phyloP scores from a whole-genome alignment of 1,140 invertebrate species.

The Drosophila kanapiae region DNA sequence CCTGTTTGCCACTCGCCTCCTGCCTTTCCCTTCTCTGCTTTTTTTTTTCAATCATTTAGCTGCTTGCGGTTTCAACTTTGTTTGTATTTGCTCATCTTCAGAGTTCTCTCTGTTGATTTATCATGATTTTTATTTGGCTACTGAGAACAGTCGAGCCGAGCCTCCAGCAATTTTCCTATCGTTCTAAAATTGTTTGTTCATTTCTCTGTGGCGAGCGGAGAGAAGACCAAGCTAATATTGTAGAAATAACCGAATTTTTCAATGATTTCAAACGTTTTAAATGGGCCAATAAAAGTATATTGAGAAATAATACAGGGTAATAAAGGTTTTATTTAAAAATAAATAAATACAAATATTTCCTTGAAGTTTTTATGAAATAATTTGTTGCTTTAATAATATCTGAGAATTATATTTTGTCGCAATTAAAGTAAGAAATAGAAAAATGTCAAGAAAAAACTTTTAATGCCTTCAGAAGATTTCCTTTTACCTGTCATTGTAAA shows the following conservation, averaged over 20 bases:
- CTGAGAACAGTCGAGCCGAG: slow-evolving; percentile 44
- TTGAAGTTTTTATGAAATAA: not conserved
- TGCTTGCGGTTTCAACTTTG: slow-evolving; percentile 68
- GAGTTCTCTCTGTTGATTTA: slow-evolving; percentile 71
- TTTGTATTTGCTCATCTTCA: slow-evolving; percentile 71
- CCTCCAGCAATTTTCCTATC: slow-evolving; percentile 35
- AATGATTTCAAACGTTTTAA: not conserved
- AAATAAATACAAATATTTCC: not conserved
- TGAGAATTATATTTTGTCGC: too few species aligned
- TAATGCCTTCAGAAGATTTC: too few species aligned
- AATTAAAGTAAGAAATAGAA: too few species aligned
- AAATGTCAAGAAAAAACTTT: too few species aligned
- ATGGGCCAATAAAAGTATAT: too few species aligned
- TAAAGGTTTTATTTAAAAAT: not conserved
- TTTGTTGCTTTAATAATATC: not conserved
- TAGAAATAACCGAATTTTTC: slow-evolving; percentile 5
- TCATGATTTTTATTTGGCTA: slow-evolving; percentile 78
- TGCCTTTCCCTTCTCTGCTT: slow-evolving; percentile 13
- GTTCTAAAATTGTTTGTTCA: slow-evolving; percentile 56
- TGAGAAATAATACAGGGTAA: not conserved
- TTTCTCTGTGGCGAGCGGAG: slow-evolving; percentile 43
- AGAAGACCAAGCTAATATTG: slow-evolving; percentile 10
- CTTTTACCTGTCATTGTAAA: too few species aligned
- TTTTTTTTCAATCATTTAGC: slow-evolving; percentile 71
- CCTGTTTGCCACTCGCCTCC: slow-evolving; percentile 62